phyloP scores from a whole-genome alignment of 2,797 vertebrate species.

The Leucoraja ocellata region DNA sequence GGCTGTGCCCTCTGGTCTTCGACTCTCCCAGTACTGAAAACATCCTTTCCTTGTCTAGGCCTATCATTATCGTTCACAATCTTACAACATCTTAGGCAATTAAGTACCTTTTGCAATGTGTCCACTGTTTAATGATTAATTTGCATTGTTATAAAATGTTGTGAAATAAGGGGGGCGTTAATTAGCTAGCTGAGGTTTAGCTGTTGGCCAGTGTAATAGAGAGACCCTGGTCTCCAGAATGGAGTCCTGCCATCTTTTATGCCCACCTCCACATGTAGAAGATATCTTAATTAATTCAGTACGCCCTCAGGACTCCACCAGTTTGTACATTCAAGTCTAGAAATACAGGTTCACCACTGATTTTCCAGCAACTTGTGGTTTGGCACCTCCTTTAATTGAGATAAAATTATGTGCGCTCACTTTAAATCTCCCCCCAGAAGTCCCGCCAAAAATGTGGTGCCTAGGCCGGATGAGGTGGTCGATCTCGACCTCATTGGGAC shows the following conservation, averaged over 20 bases:
- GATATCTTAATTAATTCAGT: neutral
- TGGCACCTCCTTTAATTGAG: too few species aligned
- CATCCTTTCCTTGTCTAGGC: too few species aligned
- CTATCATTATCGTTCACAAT: neutral
- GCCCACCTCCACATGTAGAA: neutral
- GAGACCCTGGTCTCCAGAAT: neutral
- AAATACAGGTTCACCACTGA: too few species aligned
- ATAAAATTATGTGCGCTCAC: too few species aligned
- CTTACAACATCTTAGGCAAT: neutral
- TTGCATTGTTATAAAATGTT: neutral
- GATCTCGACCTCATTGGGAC: too few species aligned
- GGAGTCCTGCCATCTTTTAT: too few species aligned
- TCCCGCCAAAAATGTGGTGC: too few species aligned
- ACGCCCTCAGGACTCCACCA: neutral
- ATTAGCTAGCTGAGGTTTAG: neutral
- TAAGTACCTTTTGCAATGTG: neutral
- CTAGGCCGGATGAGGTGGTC: too few species aligned
- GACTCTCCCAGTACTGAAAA: too few species aligned
- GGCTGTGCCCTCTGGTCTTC: too few species aligned
- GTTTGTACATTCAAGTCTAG: neutral
- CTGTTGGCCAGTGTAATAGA: neutral
- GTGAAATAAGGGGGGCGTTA: neutral
- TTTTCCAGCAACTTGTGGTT: too few species aligned
- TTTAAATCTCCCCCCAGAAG: too few species aligned
- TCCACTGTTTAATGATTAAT: neutral